phyloP scores from a whole-genome alignment of 2,797 vertebrate species.

The Anabacerthia variegaticeps region DNA sequence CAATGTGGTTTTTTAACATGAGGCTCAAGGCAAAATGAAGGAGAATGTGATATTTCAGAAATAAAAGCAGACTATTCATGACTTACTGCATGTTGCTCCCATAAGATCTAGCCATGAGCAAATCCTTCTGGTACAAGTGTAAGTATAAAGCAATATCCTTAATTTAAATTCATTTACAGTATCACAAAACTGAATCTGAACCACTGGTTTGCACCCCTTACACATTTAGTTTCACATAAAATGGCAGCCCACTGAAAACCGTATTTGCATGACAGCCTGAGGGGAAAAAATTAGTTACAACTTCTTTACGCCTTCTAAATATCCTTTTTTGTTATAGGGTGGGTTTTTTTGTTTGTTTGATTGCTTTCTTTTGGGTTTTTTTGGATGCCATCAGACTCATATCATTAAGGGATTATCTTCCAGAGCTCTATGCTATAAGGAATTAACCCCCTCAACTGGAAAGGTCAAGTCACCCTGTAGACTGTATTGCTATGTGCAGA shows the following conservation, averaged over 20 bases:
- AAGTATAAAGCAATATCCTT: background rate
- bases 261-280: background rate
- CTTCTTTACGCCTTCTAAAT: background rate
- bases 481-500: background rate
- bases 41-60: background rate
- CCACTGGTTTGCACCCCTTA: background rate
- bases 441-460: background rate
- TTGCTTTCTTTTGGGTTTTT: background rate
- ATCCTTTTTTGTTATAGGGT: background rate
- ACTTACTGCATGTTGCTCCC: background rate
- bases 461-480: background rate
- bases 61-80: background rate
- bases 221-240: background rate
- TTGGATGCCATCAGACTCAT: background rate
- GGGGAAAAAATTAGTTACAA: background rate
- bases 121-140: background rate
- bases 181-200: background rate
- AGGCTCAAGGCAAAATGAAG: background rate
- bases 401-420: background rate
- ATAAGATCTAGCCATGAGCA: background rate
- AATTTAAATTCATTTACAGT: background rate
- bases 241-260: background rate
- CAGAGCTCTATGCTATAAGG: background rate
- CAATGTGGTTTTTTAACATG: background rate
- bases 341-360: background rate